Percentiles rank a stretch among this genome's conserved stretches.
Conservation (phyloP, 2,888 invertebrate species). For the Pseudoips prasinana region DNA sequence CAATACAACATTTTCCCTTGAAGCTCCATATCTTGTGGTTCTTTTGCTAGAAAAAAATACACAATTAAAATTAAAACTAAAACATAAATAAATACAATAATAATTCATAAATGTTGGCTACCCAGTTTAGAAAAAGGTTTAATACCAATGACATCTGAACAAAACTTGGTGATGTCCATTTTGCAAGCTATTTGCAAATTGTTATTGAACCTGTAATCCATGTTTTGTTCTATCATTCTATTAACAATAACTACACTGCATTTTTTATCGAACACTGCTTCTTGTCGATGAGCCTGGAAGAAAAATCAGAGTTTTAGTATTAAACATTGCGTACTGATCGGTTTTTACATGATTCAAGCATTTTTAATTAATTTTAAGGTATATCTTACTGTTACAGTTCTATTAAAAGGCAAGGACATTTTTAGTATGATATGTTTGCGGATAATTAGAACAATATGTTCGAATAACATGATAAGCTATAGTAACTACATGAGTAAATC, state of each 20-base stretch:
- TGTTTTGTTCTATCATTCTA: conserved; percentile 94
- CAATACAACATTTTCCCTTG: conserved; percentile 93
- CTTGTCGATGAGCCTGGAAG: conserved; percentile 86
- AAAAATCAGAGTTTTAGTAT: too few species aligned
- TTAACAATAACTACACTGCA: conserved; percentile 93
- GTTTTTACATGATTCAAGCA: too few species aligned
- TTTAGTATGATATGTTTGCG: too few species aligned
- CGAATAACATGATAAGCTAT: too few species aligned
- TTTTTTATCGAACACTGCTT: conserved; percentile 89
- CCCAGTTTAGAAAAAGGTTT: conserved; percentile 18
- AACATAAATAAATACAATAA: conserved; percentile 2
- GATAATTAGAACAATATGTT: too few species aligned
- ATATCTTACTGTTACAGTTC: too few species aligned
- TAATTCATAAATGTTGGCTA: conserved; percentile 13
- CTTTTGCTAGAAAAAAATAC: conserved; percentile 53
- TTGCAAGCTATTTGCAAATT: conserved; percentile 91
- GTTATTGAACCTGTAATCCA: conserved; percentile 95
- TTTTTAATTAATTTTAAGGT: too few species aligned
- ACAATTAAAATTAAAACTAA: conserved; percentile 1
- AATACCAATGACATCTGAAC: conserved; percentile 69
- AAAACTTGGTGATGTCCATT: conserved; percentile 88
- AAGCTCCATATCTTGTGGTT: conserved; percentile 85
- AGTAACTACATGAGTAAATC: too few species aligned
- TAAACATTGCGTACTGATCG: too few species aligned
- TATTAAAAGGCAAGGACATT: too few species aligned